Conservation (phyloP, 1,140 invertebrate species). For the Pseudomyrmex cubaensis region DNA sequence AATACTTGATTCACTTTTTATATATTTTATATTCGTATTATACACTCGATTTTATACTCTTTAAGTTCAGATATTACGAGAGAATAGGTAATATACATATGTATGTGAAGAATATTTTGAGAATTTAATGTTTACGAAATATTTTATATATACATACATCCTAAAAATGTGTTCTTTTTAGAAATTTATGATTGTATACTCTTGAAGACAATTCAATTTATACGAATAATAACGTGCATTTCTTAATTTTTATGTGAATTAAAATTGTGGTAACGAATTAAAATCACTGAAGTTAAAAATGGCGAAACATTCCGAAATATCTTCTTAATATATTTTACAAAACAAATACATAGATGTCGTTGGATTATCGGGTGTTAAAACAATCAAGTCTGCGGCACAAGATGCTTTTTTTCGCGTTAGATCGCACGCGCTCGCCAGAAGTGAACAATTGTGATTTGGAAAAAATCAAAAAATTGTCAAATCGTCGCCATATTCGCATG, state of each 20-base stretch:
- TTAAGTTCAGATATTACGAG: conserved; percentile 14
- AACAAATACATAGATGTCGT: neutral
- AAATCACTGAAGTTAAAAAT: conserved; percentile 1
- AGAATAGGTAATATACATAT: neutral
- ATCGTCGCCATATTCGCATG: too few species aligned
- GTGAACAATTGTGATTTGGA: too few species aligned
- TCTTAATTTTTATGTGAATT: neutral
- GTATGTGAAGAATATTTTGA: conserved; percentile 18
- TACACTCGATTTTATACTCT: conserved; percentile 4
- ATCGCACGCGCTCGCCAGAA: too few species aligned
- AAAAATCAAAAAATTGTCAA: too few species aligned
- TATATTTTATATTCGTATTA: neutral
- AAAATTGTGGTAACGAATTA: neutral
- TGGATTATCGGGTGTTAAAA: conserved; percentile 5
- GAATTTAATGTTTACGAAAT: neutral
- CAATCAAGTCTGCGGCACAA: too few species aligned
- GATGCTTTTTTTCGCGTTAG: too few species aligned
- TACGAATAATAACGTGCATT: neutral
- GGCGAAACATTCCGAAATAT: conserved; percentile 41
- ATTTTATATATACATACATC: conserved; percentile 22
- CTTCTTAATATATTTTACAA: neutral
- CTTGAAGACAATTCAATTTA: neutral
- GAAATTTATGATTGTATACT: neutral
- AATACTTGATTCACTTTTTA: conserved; percentile 20
- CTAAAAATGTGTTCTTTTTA: conserved; percentile 4